Base-by-base conservation (phyloP, 2,797 vertebrate genomes). In the Chiloscyllium punctatum region DNA sequence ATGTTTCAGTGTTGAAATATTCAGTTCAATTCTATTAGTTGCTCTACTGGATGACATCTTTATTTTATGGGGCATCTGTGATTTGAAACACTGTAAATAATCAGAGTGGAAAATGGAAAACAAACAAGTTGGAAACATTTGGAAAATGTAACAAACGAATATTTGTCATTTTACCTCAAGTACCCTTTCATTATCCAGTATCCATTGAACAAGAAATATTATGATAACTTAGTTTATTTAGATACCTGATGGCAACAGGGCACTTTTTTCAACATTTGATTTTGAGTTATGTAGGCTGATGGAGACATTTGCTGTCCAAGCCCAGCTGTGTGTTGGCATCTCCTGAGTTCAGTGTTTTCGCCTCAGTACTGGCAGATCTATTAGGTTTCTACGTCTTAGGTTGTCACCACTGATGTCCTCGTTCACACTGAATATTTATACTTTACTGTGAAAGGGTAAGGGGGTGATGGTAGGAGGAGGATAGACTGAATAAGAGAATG, bases 21-120 rank as follows among this genome's bases (percentile, higher is more conserved):
- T 66, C 88, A 91, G 66, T 91, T n/a, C n/a, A 66, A 62, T 91
- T 62, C 66, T 91, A n/a, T 91, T 91, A 90, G 11, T 90, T 48
- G n/a, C 13, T 37, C 9, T 66, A 21, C 0, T 66, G 88, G 66
- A 62, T n/a, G 13, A 9, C 30, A 57, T 62, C 4, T 18, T 66
- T 90, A 62, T 90, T 90, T 33, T 90, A 16, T 48, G 42, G 53
- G 48, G n/a, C 48, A 90, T 62, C 33, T 57, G 87, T 90, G 27
- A 90, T 90, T 66, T 66, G 57, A n/a, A 91, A 66, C 57, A n/a
- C 33, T 91, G 30, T 3, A 91, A 91, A 57, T 30, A 23, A 88
- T 62, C 27, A 33, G 15, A 88, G 13, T 88, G 57, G 30, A 57
- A 90, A 66, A n/a, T 21, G 42, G 42, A 48, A 48, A 48, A 48